phyloP scores from a whole-genome alignment of 37 sponge, comb jelly and placozoan genomes.

The Bolinopsis microptera region DNA sequence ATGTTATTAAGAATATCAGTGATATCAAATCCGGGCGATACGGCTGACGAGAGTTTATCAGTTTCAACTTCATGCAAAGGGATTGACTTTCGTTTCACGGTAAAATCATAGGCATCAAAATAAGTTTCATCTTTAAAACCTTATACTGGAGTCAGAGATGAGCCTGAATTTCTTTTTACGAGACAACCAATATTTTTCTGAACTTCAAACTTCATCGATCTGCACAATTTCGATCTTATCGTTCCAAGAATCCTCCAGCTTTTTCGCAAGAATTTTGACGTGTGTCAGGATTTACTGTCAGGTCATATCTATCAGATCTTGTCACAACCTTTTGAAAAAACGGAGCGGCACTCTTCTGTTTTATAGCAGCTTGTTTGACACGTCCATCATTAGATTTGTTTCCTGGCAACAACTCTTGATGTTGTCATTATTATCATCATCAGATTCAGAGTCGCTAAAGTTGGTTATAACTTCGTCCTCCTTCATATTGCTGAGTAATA shows the following conservation, averaged over 20 bases:
- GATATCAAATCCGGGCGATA: neutral
- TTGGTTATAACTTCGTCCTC: neutral
- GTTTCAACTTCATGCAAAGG: neutral
- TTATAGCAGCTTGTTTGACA: neutral
- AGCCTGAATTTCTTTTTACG: neutral
- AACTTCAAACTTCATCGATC: neutral
- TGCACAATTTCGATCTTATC: neutral
- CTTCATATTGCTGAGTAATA: neutral
- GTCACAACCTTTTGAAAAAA: too few relatives aligned
- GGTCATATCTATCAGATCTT: neutral
- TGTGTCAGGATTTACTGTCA: neutral
- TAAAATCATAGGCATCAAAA: neutral
- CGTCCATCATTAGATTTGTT: neutral
- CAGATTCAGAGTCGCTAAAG: neutral
- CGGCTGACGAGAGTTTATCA: neutral
- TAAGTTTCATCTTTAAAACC: neutral
- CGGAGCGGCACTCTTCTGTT: too few relatives aligned
- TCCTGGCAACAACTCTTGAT: neutral
- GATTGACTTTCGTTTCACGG: neutral
- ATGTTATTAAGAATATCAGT: neutral
- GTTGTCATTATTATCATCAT: neutral
- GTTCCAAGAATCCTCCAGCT: neutral
- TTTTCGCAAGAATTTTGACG: neutral
- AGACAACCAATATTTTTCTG: neutral
- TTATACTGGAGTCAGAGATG: neutral